These are phyloP conservation scores for Rhodinocichla rosea DNA, from an alignment of 2,113 vertebrate genomes.

Conservation along the genomic window DNA sequence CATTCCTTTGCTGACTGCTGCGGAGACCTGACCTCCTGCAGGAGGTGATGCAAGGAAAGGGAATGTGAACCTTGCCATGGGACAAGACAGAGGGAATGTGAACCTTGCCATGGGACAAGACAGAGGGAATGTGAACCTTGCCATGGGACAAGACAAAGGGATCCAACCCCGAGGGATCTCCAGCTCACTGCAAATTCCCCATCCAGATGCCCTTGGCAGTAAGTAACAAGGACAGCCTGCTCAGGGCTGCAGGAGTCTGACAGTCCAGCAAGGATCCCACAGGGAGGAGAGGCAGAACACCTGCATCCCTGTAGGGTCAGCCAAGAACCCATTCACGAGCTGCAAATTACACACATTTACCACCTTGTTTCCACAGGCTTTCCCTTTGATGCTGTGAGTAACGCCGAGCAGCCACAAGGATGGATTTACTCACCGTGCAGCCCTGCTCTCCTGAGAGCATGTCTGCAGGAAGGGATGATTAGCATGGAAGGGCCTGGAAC, in stretches of 20 bases:
- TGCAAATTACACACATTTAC: not conserved
- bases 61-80: fast-evolving
- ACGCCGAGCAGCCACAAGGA: not conserved
- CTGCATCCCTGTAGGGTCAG: not conserved
- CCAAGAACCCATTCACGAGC: not conserved
- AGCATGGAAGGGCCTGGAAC: not conserved
- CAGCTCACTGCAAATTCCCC: not conserved
- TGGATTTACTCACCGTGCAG: not conserved
- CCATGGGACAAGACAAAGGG: not conserved
- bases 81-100: fast-evolving
- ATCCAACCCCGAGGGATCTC: not conserved
- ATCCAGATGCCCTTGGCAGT: not conserved
- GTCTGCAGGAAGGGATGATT: not conserved
- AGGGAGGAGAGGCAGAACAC: not conserved
- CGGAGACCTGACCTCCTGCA: not conserved
- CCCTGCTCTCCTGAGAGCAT: not conserved
- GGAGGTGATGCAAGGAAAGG: not conserved
- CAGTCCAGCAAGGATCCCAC: not conserved
- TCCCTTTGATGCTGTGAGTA: not conserved
- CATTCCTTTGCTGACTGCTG: not conserved
- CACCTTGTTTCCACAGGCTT: not conserved
- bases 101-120: not conserved
- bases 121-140: not conserved
- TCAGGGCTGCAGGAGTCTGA: not conserved
- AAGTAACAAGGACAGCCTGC: not conserved